These are phyloP conservation scores for Phainopepla nitens DNA, from an alignment of 2,113 vertebrate species.

Conservation along the genomic window DNA sequence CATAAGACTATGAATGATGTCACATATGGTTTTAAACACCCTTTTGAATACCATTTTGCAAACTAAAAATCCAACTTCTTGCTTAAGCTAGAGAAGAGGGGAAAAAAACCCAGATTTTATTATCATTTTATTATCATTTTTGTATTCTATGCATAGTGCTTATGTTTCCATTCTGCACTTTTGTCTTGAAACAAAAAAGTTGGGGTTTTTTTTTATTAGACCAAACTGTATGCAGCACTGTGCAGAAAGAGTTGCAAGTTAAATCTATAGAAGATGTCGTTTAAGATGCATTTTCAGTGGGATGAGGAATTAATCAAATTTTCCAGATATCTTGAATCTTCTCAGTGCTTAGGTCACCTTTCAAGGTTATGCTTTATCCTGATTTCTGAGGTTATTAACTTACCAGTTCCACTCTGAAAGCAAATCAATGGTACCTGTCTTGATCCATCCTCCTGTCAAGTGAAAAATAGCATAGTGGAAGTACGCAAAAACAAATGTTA, in stretches of 20 bases:
- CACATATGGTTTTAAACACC: not conserved
- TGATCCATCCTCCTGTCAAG: not conserved
- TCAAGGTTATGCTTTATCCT: not conserved
- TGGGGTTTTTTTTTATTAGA: not conserved
- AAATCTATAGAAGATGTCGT: not conserved
- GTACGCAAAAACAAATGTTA: not conserved
- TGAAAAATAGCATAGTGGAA: not conserved
- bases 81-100: not conserved
- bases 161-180: not conserved
- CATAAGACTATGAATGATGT: not conserved
- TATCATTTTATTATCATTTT: not conserved
- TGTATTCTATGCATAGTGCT: not conserved
- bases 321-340: not conserved
- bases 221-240: not conserved
- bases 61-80: not conserved
- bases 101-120: not conserved
- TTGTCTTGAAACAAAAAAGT: not conserved
- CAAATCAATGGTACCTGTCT: not conserved
- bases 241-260: not conserved
- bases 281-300: not conserved
- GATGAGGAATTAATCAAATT: not conserved
- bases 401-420: not conserved
- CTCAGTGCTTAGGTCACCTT: not conserved
- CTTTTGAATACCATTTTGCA: not conserved
- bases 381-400: not conserved